Evolutionary conservation across 2,113 vertebrate genomes (phyloP).

Genomic region (Proterorhinus semilunaris): DNA sequence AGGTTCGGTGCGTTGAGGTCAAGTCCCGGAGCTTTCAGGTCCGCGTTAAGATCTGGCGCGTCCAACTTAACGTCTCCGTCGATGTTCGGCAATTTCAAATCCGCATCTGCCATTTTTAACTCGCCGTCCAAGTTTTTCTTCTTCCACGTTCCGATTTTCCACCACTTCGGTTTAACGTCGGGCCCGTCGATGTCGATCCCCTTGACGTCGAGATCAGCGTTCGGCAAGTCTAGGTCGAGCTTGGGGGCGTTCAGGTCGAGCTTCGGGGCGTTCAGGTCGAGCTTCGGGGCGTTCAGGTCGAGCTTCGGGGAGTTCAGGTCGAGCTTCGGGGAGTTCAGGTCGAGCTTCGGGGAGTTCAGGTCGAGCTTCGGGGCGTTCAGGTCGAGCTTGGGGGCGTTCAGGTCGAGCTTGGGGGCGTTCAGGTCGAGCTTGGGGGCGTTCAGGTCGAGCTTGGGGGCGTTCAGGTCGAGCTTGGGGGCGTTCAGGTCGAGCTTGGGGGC

Average conservation of each 20-base stretch:
- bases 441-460: too few species aligned
- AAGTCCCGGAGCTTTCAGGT: slow-evolving; percentile 31
- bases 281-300: background rate
- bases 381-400: too few species aligned
- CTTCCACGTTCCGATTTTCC: slow-evolving; percentile 26
- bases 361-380: background rate
- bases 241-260: too few species aligned
- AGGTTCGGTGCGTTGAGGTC: slow-evolving; percentile 36
- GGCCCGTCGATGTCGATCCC: slow-evolving; percentile 47
- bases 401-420: background rate
- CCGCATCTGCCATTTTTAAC: slow-evolving; percentile 24
- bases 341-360: too few species aligned
- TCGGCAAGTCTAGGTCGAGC: background rate
- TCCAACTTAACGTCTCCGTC: slow-evolving; percentile 43
- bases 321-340: background rate
- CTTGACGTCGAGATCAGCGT: background rate
- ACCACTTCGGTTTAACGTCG: slow-evolving; percentile 60
- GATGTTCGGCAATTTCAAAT: slow-evolving; percentile 53
- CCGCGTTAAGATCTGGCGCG: slow-evolving; percentile 34
- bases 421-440: too few species aligned
- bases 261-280: too few species aligned
- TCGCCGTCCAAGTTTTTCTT: slow-evolving; percentile 57
- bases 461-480: too few species aligned
- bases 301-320: background rate
- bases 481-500: too few species aligned